Conservation (phyloP, 2,113 vertebrate species). For the Lophura nycthemera region DNA sequence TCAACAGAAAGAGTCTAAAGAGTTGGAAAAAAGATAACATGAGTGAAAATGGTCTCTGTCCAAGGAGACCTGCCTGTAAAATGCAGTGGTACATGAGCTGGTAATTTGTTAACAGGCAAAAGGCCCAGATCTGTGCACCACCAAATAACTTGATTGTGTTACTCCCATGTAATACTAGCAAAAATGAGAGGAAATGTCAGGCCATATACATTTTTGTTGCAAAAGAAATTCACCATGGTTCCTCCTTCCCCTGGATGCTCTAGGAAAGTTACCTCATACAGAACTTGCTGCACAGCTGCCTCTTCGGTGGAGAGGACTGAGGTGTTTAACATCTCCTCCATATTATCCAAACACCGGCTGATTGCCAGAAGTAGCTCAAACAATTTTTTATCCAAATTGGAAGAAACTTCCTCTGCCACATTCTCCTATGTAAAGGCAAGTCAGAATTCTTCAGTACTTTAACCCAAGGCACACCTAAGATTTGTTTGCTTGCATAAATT, state of each 20-base stretch:
- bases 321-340: constrained; percentile 77
- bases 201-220: background rate
- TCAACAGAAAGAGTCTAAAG: constrained; percentile 83
- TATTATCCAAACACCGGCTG: constrained; percentile 78
- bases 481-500: background rate
- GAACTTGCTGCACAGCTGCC: constrained; percentile 64
- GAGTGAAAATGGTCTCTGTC: background rate
- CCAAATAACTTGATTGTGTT: background rate
- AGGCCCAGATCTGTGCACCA: background rate
- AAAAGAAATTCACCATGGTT: background rate
- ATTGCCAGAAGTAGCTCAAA: constrained; percentile 82
- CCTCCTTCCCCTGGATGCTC: background rate
- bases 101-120: background rate
- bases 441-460: background rate
- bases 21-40: background rate
- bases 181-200: background rate
- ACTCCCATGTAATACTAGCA: background rate
- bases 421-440: constrained; percentile 69
- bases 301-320: constrained; percentile 66
- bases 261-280: constrained; percentile 77
- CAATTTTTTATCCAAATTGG: constrained; percentile 80
- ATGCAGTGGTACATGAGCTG: background rate
- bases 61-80: background rate
- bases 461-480: background rate
- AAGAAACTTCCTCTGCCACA: constrained; percentile 45